A percentile compares a stretch with the other conserved stretches of the same genome.
Conservation (phyloP, 2,113 vertebrate genomes). For the Urocolius indicus region DNA sequence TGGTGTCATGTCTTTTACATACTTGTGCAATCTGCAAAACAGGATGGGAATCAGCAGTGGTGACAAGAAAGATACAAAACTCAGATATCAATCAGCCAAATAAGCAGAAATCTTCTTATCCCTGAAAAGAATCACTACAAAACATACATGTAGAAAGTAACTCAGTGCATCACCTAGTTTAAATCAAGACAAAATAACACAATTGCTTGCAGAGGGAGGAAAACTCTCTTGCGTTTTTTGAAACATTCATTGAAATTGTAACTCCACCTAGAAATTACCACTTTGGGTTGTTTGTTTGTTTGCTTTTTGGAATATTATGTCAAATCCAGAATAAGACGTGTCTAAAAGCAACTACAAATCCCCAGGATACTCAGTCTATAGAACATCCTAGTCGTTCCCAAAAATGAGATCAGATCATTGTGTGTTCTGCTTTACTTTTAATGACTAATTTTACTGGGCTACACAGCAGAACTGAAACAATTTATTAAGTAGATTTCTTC, state of each 20-base stretch:
- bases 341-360: neutral
- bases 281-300: neutral
- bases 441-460: neutral
- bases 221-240: neutral
- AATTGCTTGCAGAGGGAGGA: neutral
- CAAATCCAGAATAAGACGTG: neutral
- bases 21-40: conserved; percentile 83
- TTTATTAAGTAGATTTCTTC: neutral
- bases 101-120: neutral
- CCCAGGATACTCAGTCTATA: neutral
- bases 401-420: neutral
- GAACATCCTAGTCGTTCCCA: neutral
- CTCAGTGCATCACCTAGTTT: neutral
- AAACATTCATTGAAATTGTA: neutral
- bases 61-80: neutral
- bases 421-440: neutral
- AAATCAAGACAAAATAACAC: neutral
- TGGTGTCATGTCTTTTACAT: conserved; percentile 72
- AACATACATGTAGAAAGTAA: neutral
- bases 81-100: neutral
- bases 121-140: neutral
- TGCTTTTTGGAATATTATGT: neutral
- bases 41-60: neutral
- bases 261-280: neutral
- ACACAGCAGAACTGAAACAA: neutral